Evolutionary conservation across 2,888 invertebrate genomes (phyloP).

Genomic region (Apotomis turbidana): DNA sequence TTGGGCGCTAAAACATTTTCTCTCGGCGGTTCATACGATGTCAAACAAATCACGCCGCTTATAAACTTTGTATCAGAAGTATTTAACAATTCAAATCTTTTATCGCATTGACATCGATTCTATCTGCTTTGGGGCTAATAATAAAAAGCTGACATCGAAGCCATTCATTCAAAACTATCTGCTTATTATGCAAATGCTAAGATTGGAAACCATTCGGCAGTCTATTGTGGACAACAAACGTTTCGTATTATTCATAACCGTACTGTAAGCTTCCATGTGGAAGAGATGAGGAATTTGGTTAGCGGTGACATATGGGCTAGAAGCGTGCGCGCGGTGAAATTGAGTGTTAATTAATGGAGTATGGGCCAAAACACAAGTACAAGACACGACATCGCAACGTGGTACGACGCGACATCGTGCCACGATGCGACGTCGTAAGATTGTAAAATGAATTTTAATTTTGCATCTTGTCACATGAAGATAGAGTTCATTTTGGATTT

Average conservation of each 20-base stretch:
- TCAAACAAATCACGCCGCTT: slow-evolving; percentile 17
- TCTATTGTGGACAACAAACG: slow-evolving; percentile 53
- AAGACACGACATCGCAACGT: no score
- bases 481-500: no score
- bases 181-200: slow-evolving; percentile 57
- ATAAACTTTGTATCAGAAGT: not conserved
- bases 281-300: slow-evolving; percentile 34
- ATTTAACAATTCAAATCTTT: slow-evolving; percentile 22
- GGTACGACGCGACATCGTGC: no score
- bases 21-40: not conserved
- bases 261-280: slow-evolving; percentile 49
- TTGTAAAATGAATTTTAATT: no score
- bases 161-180: slow-evolving; percentile 42
- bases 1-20: not conserved
- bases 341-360: no score
- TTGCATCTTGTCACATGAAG: no score
- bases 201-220: slow-evolving; percentile 50
- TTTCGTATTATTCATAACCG: slow-evolving; percentile 55
- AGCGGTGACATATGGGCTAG: slow-evolving; percentile 41
- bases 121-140: slow-evolving; percentile 30
- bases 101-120: slow-evolving; percentile 34
- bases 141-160: slow-evolving; percentile 39
- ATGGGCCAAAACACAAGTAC: no score
- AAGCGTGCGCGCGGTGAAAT: not conserved
- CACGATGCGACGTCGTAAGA: no score